Percentiles rank a stretch among this genome's conserved stretches.
These are phyloP conservation scores for Metopolophium dirhodum DNA, from an alignment of 1,140 invertebrate species.

Conservation along the genomic window DNA sequence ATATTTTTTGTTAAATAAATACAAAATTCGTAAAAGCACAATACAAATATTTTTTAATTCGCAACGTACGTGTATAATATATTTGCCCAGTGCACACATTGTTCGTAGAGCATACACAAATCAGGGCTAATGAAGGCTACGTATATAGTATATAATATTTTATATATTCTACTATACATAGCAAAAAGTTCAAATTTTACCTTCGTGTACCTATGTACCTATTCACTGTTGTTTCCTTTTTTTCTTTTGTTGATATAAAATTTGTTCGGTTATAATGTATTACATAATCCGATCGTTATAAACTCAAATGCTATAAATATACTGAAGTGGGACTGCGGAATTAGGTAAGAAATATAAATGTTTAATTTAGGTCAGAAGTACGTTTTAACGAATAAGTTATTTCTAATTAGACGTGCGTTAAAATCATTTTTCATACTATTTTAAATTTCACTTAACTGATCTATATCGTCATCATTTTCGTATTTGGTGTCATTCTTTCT, in stretches of 20 bases:
- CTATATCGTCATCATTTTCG: background rate
- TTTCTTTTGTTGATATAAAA: background rate
- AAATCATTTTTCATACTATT: background rate
- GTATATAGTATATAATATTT: background rate
- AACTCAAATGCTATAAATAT: background rate
- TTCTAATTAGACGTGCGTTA: background rate
- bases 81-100: background rate
- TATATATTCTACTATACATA: background rate
- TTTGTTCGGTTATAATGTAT: background rate
- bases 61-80: background rate
- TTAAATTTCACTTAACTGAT: background rate
- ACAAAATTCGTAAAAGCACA: background rate
- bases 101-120: background rate
- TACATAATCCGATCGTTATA: background rate
- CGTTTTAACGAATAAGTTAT: background rate
- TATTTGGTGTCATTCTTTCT: background rate
- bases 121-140: background rate
- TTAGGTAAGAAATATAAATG: background rate
- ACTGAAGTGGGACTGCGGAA: background rate
- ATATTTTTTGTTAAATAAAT: background rate
- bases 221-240: background rate
- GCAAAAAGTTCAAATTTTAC: background rate
- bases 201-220: background rate
- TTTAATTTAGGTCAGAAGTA: background rate
- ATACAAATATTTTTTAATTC: conserved; percentile 14